Evolutionary conservation across 2,113 vertebrate species (phyloP), one percentile per base, ranked within the genome.

Genomic region (Nannospalax galili): DNA sequence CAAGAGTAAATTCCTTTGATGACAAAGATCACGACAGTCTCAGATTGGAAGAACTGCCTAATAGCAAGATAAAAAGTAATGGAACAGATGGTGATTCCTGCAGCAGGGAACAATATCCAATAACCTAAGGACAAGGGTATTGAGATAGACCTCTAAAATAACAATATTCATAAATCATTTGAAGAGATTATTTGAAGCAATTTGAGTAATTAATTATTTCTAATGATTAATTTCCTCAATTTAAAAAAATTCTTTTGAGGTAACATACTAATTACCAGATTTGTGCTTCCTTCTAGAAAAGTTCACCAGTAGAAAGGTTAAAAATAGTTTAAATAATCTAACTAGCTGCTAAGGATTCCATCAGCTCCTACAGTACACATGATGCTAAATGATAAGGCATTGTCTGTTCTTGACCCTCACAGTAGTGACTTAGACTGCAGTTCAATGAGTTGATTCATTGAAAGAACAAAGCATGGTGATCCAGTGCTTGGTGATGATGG

Each of bases 121-220:
- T n/a, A n/a, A n/a, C n/a, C n/a, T n/a, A n/a, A n/a, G n/a, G n/a
- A n/a, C n/a, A 37, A 11, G 48, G 48, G 2, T 45, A 32, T 5
- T 17, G 42, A 60, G 14, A 72, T 6, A n/a, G 28, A 17, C 80
- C 69, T 35, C 0, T 40, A 45, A 37, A 77, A 48, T 48, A 30
- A 7, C 42, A 84, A 52, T 42, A 80, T 60, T 24, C 40, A 79
- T 48, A 69, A 85, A 60, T 65, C 26, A 85, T 12, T 48, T 30
- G 56, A 32, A 81, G 26, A 88, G 67, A 26, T 35, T 35, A 91
- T 67, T 64, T 88, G 37, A 96, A 90, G 5, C 78, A 60, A 32
- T 72, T 84, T 73, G 58, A 82, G 40, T 11, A 91, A 67, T 62
- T 40, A 74, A 52, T 79, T 91, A 91, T 60, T 95, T 42, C 32